Base-by-base conservation (phyloP, 2,888 invertebrate species). In the Aleiodes testaceus region DNA sequence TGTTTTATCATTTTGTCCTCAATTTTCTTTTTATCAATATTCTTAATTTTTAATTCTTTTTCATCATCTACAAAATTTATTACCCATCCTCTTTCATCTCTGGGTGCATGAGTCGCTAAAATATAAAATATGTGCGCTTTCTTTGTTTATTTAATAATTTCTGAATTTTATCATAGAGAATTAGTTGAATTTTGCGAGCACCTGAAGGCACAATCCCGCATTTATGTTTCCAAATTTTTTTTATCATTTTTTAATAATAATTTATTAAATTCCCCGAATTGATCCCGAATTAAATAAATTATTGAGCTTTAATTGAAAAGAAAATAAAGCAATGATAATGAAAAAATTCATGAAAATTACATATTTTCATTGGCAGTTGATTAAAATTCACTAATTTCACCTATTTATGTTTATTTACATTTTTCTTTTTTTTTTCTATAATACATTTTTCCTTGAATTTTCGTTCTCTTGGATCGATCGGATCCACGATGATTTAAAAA, bases 121-220 rank as follows among this genome's bases (percentile, higher is more conserved):
- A 72, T 75, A 77, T 72, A 75, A 75, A 75, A 75, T 63, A 49
- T 72, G 73, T 75, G 74, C 74, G 72, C 70, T 72, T 52, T 72
- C 69, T 67, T 69, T 61, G 65, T 68, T 69, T 45, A 55, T 44
- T 22, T 49, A 47, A 49, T 49, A 44, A 65, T 12, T 52, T 55
- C 18, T 61, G 4, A 1, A 5, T 63, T 42, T 26, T 69, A 53
- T 61, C 36, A 63, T n/a, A n/a, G n/a, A n/a, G n/a, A n/a, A n/a
- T n/a, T n/a, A n/a, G n/a, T n/a, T n/a, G n/a, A n/a, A n/a, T n/a
- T n/a, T n/a, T n/a, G n/a, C n/a, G n/a, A n/a, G n/a, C n/a, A n/a
- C n/a, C n/a, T n/a, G n/a, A n/a, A n/a, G n/a, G n/a, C n/a, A n/a
- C n/a, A n/a, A n/a, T n/a, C n/a, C n/a, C n/a, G n/a, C n/a, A n/a